Percentiles rank a stretch among this genome's conserved stretches.
Conservation (phyloP, 1,140 invertebrate genomes). For the Papilio polyxenes region DNA sequence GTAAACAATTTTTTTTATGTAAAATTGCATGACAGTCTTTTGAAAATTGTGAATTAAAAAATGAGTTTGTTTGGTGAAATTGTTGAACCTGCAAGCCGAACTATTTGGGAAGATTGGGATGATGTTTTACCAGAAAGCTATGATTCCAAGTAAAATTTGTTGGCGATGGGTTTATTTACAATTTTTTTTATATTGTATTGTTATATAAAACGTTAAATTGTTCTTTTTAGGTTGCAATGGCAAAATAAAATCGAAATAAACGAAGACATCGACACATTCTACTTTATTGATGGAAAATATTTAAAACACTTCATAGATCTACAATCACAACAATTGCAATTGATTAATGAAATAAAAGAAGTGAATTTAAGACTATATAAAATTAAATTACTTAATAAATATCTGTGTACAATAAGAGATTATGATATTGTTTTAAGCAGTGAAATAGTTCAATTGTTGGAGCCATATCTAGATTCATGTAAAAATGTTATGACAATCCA, state of each 20-base stretch:
- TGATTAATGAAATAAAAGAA: conserved; percentile 56
- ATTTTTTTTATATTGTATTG: conserved; percentile 27
- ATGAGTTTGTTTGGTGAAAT: conserved; percentile 73
- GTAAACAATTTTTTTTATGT: neutral
- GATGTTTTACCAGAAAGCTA: conserved; percentile 46
- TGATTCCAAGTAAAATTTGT: conserved; percentile 43
- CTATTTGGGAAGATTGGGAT: conserved; percentile 74
- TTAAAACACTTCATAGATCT: conserved; percentile 54
- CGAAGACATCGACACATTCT: conserved; percentile 55
- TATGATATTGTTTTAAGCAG: conserved; percentile 64
- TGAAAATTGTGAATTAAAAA: neutral
- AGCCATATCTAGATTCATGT: conserved; percentile 53
- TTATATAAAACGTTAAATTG: conserved; percentile 13
- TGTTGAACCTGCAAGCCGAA: conserved; percentile 62
- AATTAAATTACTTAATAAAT: conserved; percentile 50
- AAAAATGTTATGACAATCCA: conserved; percentile 60
- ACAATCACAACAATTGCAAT: conserved; percentile 52
- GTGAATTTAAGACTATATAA: conserved; percentile 61
- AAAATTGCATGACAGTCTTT: neutral
- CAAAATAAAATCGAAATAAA: conserved; percentile 47
- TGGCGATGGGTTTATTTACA: neutral
- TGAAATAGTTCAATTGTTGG: conserved; percentile 65
- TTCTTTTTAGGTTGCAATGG: conserved; percentile 64
- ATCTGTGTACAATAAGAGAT: conserved; percentile 63
- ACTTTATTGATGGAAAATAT: conserved; percentile 69